These are phyloP conservation scores for Rhagonycha fulva DNA, from an alignment of 2,888 invertebrate genomes.

Conservation along the genomic window DNA sequence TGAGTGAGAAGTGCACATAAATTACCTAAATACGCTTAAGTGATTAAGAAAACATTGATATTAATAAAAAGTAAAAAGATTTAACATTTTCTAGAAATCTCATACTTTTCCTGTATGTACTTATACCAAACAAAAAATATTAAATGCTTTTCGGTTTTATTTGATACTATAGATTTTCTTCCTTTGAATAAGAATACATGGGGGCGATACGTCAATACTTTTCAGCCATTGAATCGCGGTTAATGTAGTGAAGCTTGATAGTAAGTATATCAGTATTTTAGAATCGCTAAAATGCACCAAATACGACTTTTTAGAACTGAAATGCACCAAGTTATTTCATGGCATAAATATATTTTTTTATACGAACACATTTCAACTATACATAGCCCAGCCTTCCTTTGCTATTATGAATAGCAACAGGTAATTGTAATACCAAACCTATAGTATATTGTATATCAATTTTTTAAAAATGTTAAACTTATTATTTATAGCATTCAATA, in stretches of 20 bases:
- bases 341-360: no score
- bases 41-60: background rate
- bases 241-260: background rate
- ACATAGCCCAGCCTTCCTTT: no score
- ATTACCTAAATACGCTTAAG: background rate
- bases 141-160: no score
- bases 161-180: no score
- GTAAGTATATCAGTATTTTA: no score
- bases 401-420: background rate
- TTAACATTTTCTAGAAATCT: background rate
- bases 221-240: background rate
- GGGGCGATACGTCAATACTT: no score
- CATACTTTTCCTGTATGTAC: no score
- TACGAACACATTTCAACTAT: background rate
- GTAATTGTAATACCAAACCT: background rate
- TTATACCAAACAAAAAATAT: no score
- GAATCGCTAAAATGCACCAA: no score
- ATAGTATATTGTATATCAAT: background rate
- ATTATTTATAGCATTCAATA: background rate
- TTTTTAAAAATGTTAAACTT: background rate
- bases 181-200: no score
- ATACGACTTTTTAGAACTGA: no score
- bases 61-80: background rate
- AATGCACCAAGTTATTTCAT: no score
- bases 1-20: background rate